These are phyloP conservation scores for Orchesella flavescens DNA, from an alignment of 2,888 invertebrate genomes.

Conservation along the genomic window DNA sequence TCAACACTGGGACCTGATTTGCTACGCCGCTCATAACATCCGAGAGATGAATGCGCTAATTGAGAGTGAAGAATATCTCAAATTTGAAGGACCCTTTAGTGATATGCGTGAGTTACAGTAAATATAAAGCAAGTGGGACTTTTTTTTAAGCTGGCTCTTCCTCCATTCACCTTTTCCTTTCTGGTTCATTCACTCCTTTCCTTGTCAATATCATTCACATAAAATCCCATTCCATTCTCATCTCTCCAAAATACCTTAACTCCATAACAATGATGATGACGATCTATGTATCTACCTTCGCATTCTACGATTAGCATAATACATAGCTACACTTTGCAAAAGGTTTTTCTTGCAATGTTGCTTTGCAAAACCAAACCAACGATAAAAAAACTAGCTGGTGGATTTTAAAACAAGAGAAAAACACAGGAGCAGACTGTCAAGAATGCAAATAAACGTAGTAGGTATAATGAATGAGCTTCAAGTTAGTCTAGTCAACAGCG, in stretches of 20 bases:
- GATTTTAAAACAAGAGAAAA: no score
- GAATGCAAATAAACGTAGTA: no score
- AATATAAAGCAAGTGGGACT: neutral
- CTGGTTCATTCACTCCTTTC: neutral
- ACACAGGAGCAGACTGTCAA: no score
- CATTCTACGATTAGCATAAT: neutral
- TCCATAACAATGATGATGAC: no score
- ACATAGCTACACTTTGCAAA: neutral
- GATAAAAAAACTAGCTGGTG: no score
- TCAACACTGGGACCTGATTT: constrained; percentile 72
- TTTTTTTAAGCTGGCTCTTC: neutral
- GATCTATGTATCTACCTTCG: no score
- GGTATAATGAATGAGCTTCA: no score
- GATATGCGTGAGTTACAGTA: constrained; percentile 72
- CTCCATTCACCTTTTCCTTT: neutral
- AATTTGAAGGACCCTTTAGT: constrained; percentile 72
- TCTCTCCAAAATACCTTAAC: no score
- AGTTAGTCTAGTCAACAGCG: no score
- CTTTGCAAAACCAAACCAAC: no score
- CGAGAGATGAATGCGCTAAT: constrained; percentile 70
- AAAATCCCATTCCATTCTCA: neutral
- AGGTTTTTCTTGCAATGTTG: no score
- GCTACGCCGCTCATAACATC: constrained; percentile 69
- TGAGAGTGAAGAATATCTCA: constrained; percentile 71
- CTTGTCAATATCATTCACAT: neutral